phyloP scores from a whole-genome alignment of 2,888 invertebrate genomes.

The Cryptops parisi region DNA sequence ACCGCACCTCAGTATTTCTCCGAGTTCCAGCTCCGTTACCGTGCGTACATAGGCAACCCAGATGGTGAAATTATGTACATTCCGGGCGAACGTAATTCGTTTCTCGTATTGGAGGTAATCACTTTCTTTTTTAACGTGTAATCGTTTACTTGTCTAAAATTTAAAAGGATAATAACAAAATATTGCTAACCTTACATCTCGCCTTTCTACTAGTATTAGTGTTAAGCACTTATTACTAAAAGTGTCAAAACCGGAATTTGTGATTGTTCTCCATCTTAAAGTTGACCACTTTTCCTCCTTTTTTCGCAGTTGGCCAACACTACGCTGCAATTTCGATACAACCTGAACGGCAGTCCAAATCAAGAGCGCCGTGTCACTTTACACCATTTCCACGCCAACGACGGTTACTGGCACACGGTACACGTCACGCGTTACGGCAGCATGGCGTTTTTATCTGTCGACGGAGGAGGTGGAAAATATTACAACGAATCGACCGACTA shows the following conservation, averaged over 20 bases:
- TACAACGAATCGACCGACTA: conserved; percentile 21
- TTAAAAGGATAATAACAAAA: no score
- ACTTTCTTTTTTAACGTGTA: background rate
- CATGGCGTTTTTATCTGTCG: conserved; percentile 31
- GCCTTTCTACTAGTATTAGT: no score
- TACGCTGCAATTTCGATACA: conserved; percentile 29
- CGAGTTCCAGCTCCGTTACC: conserved; percentile 33
- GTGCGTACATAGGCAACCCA: conserved; percentile 31
- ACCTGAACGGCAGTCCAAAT: conserved; percentile 25
- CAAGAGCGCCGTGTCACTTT: conserved; percentile 19
- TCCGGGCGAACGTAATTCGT: conserved; percentile 22
- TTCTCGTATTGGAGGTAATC: conserved; percentile 29
- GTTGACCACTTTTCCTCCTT: background rate
- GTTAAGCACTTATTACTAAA: no score
- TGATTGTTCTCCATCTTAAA: background rate
- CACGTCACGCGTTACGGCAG: conserved; percentile 25
- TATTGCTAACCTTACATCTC: no score
- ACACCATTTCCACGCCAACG: conserved; percentile 24
- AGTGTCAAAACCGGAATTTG: no score
- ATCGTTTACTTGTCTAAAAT: background rate
- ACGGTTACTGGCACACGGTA: conserved; percentile 34
- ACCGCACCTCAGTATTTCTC: conserved; percentile 22
- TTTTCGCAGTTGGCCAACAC: conserved; percentile 27
- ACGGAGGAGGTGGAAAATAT: conserved; percentile 31
- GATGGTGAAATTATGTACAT: conserved; percentile 30